These are phyloP conservation scores for Palythoa caribaeorum DNA, from an alignment of 92 coral and sea anemone genomes.

Conservation along the genomic window DNA sequence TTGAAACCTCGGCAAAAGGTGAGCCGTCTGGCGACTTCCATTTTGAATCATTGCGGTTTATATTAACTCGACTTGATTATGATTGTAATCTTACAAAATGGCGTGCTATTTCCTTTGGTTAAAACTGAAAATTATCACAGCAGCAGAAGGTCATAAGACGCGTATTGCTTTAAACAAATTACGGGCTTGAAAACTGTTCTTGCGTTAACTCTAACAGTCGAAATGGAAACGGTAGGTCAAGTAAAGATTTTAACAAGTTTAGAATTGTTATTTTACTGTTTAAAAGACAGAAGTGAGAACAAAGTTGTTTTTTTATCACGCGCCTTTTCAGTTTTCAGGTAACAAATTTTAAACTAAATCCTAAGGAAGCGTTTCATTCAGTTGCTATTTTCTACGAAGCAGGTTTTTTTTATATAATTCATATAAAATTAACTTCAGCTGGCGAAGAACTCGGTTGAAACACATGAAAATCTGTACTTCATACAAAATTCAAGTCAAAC, in stretches of 20 bases:
- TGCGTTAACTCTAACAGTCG: not conserved
- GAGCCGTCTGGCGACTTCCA: not conserved
- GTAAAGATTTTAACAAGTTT: not conserved
- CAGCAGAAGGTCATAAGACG: not conserved
- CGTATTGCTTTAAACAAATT: not conserved
- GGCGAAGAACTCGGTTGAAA: too few species aligned
- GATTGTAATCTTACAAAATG: not conserved
- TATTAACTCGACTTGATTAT: not conserved
- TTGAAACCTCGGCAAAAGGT: not conserved
- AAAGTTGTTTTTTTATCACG: not conserved
- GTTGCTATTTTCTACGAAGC: too few species aligned
- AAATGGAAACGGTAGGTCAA: constrained; percentile 15
- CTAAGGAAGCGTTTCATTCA: too few species aligned
- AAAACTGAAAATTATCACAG: not conserved
- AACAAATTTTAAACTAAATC: too few species aligned
- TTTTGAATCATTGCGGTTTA: not conserved
- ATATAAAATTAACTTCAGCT: too few species aligned
- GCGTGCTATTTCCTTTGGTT: not conserved
- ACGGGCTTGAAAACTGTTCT: not conserved
- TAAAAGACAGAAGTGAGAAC: not conserved
- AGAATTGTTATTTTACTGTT: not conserved
- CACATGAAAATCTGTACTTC: too few species aligned
- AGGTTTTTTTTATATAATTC: too few species aligned
- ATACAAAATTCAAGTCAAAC: too few species aligned
- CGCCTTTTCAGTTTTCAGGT: not conserved